A percentile compares a stretch with the other conserved stretches of the same genome.
Conservation (phyloP, 1,140 invertebrate species). For the Zaprionus ornatus region DNA sequence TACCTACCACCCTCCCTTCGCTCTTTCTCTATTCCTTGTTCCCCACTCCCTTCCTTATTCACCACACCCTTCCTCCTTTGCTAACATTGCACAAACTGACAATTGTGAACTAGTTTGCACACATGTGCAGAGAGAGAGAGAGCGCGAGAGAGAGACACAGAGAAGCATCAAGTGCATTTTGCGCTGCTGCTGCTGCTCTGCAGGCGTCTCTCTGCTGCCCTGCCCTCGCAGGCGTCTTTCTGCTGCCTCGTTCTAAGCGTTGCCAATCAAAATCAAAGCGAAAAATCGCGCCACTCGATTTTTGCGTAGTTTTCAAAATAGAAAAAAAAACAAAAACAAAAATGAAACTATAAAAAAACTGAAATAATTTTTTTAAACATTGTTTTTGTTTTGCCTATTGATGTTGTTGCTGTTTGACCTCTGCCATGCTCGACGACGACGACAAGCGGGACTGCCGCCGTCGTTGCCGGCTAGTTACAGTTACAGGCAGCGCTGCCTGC, state of each 20-base stretch:
- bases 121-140: not conserved
- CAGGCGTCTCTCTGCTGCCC: not conserved
- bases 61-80: not conserved
- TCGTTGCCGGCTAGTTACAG: slow-evolving; percentile 39
- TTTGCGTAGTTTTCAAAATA: slow-evolving; percentile 38
- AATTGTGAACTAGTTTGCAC: slow-evolving; percentile 39
- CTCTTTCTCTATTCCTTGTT: not conserved
- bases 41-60: no score
- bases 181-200: slow-evolving; percentile 4
- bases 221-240: not conserved
- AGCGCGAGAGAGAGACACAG: not conserved
- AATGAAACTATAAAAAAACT: not conserved
- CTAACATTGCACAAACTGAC: slow-evolving; percentile 40
- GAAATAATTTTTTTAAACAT: slow-evolving; percentile 13
- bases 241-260: not conserved
- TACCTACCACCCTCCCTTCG: not conserved
- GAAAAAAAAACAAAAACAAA: not conserved
- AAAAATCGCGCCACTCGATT: slow-evolving; percentile 48
- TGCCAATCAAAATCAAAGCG: slow-evolving; percentile 45
- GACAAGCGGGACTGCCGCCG: slow-evolving; percentile 7
- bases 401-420: slow-evolving; percentile 4
- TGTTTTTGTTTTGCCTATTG: slow-evolving; percentile 19
- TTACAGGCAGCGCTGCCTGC: slow-evolving; percentile 46
- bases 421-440: not conserved
- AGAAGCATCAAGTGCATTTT: slow-evolving; percentile 14